Base-by-base conservation (phyloP, 2,888 invertebrate genomes). In the Dascillus cervinus region DNA sequence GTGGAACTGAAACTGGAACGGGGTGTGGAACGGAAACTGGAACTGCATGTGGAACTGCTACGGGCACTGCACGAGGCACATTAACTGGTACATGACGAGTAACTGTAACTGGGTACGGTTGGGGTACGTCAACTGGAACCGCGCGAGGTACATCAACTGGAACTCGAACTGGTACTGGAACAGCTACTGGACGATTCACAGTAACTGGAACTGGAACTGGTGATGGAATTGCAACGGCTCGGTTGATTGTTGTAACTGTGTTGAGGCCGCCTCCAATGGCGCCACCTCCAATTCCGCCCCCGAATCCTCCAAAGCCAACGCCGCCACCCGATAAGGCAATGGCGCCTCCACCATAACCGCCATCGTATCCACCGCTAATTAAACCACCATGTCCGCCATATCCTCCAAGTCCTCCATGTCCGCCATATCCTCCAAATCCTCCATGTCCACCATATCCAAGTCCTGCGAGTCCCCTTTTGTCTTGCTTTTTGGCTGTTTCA, bases 11-110 rank as follows among this genome's bases (percentile, higher is more conserved):
- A 13, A 55, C 46, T 4, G 44, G 38, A 19, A 49, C 43, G 3
- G 53, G 51, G 2, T 49, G 45, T 10, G 58, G 55, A 10, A 53
- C 51, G 3, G 52, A 41, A 10, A 60, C 53, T 12, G 56, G 52
- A 8, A 56, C 53, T 4, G 52, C 47, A 22, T 47, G 39, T 13
- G 46, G 46, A 10, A 56, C 47, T 9, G 52, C 44, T 8, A 58
- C 55, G 2, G 56, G 52, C 9, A 52, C 46, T 3, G 62, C 58
- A 32, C 56, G 54, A 10, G 58, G 53, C 10, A 63, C 62, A n/a
- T 53, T 43, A n/a, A 62, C 59, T 10, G 59, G 53, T 13, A 49
- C 48, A 3, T 44, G 48, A 15, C 43, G 34, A 13, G 42, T 30
- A 5, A 53, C 40, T 13, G 43, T 34, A 11, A 52, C 46, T 11